phyloP scores from a whole-genome alignment of 92 coral and sea anemone genomes.

The Montipora capitata region DNA sequence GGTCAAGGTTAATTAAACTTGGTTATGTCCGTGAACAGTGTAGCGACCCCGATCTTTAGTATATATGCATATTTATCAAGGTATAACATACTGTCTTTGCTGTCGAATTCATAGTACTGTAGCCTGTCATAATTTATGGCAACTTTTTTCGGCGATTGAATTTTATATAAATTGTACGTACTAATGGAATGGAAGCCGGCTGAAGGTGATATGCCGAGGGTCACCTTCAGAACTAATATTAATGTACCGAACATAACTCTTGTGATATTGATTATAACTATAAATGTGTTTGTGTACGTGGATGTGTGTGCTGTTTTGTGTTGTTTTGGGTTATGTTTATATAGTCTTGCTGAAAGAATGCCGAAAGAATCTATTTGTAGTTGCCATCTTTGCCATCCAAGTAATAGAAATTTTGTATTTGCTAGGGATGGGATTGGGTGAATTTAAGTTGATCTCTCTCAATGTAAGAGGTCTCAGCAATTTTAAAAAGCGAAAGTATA shows the following conservation, averaged over 20 bases:
- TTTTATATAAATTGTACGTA: background rate
- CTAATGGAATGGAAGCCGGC: background rate
- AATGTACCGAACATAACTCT: background rate
- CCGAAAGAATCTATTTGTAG: background rate
- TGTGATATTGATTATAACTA: background rate
- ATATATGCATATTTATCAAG: background rate
- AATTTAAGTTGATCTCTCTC: background rate
- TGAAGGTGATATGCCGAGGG: background rate
- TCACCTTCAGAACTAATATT: background rate
- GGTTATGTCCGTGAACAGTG: background rate
- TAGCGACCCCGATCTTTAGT: background rate
- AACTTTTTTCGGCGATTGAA: background rate
- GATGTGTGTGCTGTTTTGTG: background rate
- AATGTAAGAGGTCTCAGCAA: background rate
- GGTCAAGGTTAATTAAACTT: background rate
- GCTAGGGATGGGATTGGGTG: constrained; percentile 12
- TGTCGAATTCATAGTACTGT: background rate
- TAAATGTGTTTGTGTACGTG: background rate
- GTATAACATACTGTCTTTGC: background rate
- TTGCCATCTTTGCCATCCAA: background rate
- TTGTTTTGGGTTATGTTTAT: background rate
- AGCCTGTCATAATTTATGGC: background rate
- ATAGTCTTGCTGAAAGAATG: background rate
- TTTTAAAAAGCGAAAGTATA: background rate
- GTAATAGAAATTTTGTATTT: background rate